phyloP scores from a whole-genome alignment of 2,113 vertebrate species.

The Spea bombifrons region DNA sequence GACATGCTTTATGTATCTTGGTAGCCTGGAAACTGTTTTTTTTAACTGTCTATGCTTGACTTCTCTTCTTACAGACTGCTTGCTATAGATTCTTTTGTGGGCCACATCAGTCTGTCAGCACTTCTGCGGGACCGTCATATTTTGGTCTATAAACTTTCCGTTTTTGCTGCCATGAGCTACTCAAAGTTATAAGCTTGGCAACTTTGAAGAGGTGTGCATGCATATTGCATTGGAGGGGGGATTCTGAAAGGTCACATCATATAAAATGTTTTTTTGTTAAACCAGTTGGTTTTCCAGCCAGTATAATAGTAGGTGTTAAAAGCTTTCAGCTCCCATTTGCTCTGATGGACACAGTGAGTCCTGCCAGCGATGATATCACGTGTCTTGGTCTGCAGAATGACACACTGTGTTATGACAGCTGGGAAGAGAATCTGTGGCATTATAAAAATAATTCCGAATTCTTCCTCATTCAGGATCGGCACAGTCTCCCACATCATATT shows the following conservation, averaged over 20 bases:
- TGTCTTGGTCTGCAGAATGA: background rate
- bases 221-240: too few species aligned
- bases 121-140: too few species aligned
- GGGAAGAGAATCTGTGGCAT: conserved; percentile 13
- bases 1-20: too few species aligned
- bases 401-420: conserved; percentile 28
- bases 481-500: background rate
- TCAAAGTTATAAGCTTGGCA: too few species aligned
- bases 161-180: too few species aligned
- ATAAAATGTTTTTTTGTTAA: background rate
- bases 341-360: background rate
- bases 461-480: background rate
- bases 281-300: background rate
- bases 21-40: too few species aligned
- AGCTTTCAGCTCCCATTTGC: background rate
- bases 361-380: background rate
- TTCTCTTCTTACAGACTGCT: too few species aligned
- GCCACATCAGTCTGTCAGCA: too few species aligned
- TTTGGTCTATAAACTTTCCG: too few species aligned
- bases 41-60: too few species aligned
- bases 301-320: conserved; percentile 22
- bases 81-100: too few species aligned
- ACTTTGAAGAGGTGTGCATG: too few species aligned
- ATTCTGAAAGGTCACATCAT: background rate
- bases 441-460: conserved; percentile 23